These are phyloP conservation scores for Phoxinus dragarum DNA, from an alignment of 2,797 vertebrate genomes.

Conservation along the genomic window DNA sequence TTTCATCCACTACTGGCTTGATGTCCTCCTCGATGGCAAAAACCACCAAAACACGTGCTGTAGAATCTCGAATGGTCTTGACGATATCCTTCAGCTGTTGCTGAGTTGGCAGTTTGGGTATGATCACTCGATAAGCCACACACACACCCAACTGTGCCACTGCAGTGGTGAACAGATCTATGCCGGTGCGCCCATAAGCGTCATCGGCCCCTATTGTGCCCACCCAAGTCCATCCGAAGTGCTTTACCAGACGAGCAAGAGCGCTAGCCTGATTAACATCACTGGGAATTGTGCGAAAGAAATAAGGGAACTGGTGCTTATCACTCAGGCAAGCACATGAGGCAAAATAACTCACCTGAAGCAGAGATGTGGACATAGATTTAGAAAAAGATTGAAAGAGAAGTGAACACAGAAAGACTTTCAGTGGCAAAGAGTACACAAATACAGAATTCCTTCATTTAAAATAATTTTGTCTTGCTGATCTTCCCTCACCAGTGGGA, in stretches of 20 bases:
- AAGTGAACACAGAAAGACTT: neutral
- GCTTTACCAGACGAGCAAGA: slow-evolving; percentile 60
- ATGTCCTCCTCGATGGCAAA: slow-evolving; percentile 69
- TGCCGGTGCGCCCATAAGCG: slow-evolving; percentile 65
- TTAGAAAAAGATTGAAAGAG: neutral
- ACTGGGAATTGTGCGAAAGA: slow-evolving; percentile 69
- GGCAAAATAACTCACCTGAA: slow-evolving; percentile 69
- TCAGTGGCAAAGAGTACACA: neutral
- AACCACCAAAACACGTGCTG: slow-evolving; percentile 63
- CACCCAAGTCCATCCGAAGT: slow-evolving; percentile 69
- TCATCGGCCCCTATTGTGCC: slow-evolving; percentile 63
- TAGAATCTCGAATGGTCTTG: slow-evolving; percentile 61
- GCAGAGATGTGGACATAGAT: neutral
- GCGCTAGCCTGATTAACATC: slow-evolving; percentile 65
- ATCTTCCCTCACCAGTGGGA: slow-evolving; percentile 67
- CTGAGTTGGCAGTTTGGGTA: slow-evolving; percentile 63
- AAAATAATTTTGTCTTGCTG: neutral
- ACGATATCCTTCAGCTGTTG: slow-evolving; percentile 63
- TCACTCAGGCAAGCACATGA: slow-evolving; percentile 67
- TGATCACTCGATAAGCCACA: slow-evolving; percentile 62
- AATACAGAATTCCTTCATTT: neutral
- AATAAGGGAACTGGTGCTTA: slow-evolving; percentile 65
- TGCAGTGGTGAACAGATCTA: slow-evolving; percentile 63
- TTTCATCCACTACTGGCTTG: slow-evolving; percentile 63
- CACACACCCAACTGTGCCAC: slow-evolving; percentile 62